phyloP scores from a whole-genome alignment of 2,888 invertebrate genomes.

The Eledona agricola region DNA sequence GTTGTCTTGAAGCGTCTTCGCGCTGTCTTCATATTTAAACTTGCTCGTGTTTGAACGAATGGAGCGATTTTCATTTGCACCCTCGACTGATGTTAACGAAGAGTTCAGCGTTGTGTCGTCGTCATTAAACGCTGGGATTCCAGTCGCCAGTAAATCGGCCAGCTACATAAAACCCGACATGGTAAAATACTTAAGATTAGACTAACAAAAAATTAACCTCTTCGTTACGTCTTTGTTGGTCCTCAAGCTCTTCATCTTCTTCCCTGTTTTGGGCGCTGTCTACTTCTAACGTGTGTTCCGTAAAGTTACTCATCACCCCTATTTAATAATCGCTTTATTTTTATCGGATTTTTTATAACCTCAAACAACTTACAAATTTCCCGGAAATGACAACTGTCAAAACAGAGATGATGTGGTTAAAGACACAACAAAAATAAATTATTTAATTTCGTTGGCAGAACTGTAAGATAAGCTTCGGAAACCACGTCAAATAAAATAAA shows the following conservation, averaged over 20 bases:
- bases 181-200: neutral
- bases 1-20: neutral
- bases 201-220: slow-evolving; percentile 64
- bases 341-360: no score
- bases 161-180: slow-evolving; percentile 67
- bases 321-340: no score
- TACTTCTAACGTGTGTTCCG: slow-evolving; percentile 73
- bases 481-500: no score
- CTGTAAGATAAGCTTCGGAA: no score
- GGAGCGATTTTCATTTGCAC: no score
- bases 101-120: slow-evolving; percentile 65
- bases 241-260: slow-evolving; percentile 70
- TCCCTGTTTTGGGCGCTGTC: slow-evolving; percentile 72
- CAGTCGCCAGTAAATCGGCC: slow-evolving; percentile 70
- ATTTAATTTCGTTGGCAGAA: no score
- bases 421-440: no score
- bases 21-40: slow-evolving; percentile 10
- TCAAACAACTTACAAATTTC: no score
- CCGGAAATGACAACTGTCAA: no score
- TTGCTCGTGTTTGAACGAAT: slow-evolving; percentile 3
- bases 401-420: no score
- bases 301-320: slow-evolving; percentile 77
- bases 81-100: slow-evolving; percentile 49
- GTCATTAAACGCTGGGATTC: slow-evolving; percentile 74
- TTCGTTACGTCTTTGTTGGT: slow-evolving; percentile 71